A percentile compares a stretch with the other conserved stretches of the same genome.
phyloP scores from a whole-genome alignment of 2,888 invertebrate species.

The Cheilosia vernalis region DNA sequence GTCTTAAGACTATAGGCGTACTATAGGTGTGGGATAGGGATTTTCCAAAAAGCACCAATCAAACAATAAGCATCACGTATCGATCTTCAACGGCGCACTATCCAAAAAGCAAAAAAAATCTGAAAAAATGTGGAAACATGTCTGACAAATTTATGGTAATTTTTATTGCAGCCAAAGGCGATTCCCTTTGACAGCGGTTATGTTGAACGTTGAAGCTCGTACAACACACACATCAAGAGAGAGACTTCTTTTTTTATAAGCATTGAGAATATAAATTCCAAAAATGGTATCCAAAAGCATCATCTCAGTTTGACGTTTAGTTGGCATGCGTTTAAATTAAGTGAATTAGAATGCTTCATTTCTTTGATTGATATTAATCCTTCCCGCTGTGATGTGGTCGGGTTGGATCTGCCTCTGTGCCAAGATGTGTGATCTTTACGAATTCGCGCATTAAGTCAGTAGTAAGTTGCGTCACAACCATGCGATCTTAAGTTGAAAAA shows the following conservation, averaged over 20 bases:
- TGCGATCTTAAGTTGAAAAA: conserved; percentile 6
- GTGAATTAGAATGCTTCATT: conserved; percentile 56
- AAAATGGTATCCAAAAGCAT: neutral
- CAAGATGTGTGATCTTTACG: conserved; percentile 32
- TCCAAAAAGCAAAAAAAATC: conserved; percentile 1
- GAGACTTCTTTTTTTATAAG: conserved; percentile 28
- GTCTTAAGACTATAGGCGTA: neutral
- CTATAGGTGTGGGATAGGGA: neutral
- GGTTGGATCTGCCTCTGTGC: neutral
- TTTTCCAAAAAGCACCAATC: conserved; percentile 6
- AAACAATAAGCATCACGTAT: conserved; percentile 34
- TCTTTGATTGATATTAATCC: conserved; percentile 65
- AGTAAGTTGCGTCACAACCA: conserved; percentile 36
- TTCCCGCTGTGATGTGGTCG: conserved; percentile 23
- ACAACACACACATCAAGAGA: conserved; percentile 6
- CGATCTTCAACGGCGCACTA: conserved; percentile 1
- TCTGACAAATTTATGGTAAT: conserved; percentile 48
- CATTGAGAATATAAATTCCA: conserved; percentile 4
- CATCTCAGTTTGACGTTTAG: conserved; percentile 25
- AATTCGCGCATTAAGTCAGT: conserved; percentile 23
- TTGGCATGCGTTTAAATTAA: conserved; percentile 48
- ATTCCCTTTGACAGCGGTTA: conserved; percentile 16
- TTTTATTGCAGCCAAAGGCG: conserved; percentile 33
- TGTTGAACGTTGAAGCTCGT: conserved; percentile 10
- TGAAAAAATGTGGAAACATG: conserved; percentile 30